Conservation (phyloP, 2,797 vertebrate genomes). For the Tachyglossus aculeatus region DNA sequence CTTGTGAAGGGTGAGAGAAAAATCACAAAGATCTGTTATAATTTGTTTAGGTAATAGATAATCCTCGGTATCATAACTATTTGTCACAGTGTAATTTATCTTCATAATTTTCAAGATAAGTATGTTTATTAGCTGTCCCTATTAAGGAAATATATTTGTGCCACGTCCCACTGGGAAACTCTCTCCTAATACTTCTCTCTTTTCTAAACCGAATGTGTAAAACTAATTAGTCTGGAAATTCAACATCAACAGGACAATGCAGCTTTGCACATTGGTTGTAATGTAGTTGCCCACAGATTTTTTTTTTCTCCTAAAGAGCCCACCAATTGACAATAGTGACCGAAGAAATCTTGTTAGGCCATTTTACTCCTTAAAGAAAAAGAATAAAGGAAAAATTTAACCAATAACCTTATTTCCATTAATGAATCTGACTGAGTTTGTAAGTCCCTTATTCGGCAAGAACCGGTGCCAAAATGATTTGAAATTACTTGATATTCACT, state of each 20-base stretch:
- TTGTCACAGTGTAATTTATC: background rate
- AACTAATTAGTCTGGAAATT: constrained; percentile 41
- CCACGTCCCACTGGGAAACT: constrained; percentile 35
- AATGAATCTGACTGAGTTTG: no score
- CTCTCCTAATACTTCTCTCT: constrained; percentile 43
- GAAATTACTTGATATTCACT: no score
- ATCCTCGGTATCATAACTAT: accelerated
- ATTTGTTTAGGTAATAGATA: accelerated
- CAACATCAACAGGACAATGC: constrained; percentile 23
- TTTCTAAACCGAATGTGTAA: constrained; percentile 38
- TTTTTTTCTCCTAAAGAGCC: no score
- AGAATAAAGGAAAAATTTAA: no score
- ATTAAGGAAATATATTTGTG: constrained; percentile 42
- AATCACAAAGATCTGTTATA: accelerated
- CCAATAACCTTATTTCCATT: no score
- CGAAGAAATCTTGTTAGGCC: no score
- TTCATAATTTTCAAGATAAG: constrained; percentile 23
- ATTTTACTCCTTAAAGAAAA: no score
- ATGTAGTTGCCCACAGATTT: background rate
- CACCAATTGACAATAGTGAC: no score
- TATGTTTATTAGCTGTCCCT: constrained; percentile 44
- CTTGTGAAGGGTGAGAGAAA: background rate
- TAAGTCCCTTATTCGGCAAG: no score
- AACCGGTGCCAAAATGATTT: no score
- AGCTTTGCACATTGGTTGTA: background rate